Evolutionary conservation across 1,140 invertebrate genomes (phyloP), one percentile per base, ranked within the genome.

Genomic region (Laupala kohalensis): DNA sequence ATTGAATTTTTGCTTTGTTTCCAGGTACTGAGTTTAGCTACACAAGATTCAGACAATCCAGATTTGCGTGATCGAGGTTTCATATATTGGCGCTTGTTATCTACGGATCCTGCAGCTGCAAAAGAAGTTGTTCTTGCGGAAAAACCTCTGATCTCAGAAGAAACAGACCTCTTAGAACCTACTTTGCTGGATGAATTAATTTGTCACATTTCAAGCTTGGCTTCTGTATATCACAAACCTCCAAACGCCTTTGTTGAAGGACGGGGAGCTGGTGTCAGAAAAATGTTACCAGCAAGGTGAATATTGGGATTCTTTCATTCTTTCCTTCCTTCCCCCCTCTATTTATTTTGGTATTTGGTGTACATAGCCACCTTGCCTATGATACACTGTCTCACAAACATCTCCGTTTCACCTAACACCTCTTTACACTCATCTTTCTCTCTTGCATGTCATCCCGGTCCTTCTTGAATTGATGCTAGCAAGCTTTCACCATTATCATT

Each of bases 41-140:
- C 95, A 3, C 94, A 98, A 83, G 97, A 99, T 81, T 98, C 95
- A n/a, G 98, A 99, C 80, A 99, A 99, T 83, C 98, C 98, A 0
- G 98, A 99, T 83, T 84, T 99, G 6, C 86, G 98, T 74, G 98
- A 99, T 80, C 90, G 98, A 75, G 98, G 98, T 37, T 99, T 99
- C 79, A 99, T 99, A 77, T 99, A 99, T 81, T 99, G 98, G 98
- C 88, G 97, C 67, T 84, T 99, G 25, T 83, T 99, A 19, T 99
- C 96, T 65, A 99, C 98, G 19, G 98, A 99, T 84, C 97, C 98
- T 5, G 96, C 94, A 26, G 94, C 94, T 26, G 98, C 98, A 25
- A 99, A 99, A 81, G 97, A 99, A 82, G 96, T 96, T 37, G 97
- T 99, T n/a, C 84, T 99, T 19, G 97, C 98, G 0, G 98, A 99